Evolutionary conservation across 2,797 vertebrate genomes (phyloP), one percentile per base, ranked within the genome.

Genomic region (Phrynocephalus vlangalii): DNA sequence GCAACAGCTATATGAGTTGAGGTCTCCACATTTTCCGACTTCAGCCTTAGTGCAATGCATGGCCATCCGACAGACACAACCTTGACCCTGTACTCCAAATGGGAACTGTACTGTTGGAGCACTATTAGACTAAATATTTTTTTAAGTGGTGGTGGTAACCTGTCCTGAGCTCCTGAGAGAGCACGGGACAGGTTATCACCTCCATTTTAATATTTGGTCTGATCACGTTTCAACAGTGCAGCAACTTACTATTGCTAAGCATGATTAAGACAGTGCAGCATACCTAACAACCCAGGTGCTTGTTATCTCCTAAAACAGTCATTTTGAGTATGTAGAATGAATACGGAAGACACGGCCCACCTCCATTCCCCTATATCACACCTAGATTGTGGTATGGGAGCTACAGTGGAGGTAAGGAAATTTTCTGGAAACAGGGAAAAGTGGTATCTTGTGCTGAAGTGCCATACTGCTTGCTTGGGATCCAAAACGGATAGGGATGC

Each of bases 291-390:
- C 48, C 0, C 30, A 33, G 80, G 91, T 87, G 26, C 50, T 44
- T 9, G 48, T 11, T 79, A 82, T 28, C 87, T 89, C 73, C 30
- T 70, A 73, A 44, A 88, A 88, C 87, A 78, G 76, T 82, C 88
- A 78, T 44, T 85, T 89, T 79, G 52, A 82, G 84, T 79, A 87
- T 33, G 81, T 83, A 83, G 30, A 52, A 22, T 79, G 78, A 18
- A 20, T 63, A 6, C 56, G 60, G 33, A 63, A 28, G 15, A 60
- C 52, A 22, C 10, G 1, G 52, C 26, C 30, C 63, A 6, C 30
- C 30, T n/a, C 38, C 38, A 44, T 44, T 44, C 22, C 9, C 9
- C 52, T 63, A 16, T 80, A 7, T 15, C 33, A 33, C 56, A 30
- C 18, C 52, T 56, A 56, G 9, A 56, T 56, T 56, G 52, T 56